A percentile compares a stretch with the other conserved stretches of the same genome.
Conservation (phyloP, 2,113 vertebrate genomes). For the Rafetus swinhoei region DNA sequence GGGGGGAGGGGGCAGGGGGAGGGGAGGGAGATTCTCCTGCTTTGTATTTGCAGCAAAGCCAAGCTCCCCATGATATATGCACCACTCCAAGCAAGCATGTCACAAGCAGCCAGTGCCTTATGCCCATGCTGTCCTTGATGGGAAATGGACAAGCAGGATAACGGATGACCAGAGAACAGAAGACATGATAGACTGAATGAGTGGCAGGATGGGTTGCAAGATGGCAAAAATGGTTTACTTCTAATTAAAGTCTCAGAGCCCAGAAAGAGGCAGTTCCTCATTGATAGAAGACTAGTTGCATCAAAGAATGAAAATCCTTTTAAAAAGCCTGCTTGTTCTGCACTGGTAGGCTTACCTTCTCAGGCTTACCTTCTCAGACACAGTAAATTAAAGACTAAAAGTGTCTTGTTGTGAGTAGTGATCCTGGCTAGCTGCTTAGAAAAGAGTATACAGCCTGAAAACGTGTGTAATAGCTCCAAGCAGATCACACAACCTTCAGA, state of each 20-base stretch:
- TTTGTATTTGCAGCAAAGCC: not conserved
- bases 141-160: not conserved
- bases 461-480: not conserved
- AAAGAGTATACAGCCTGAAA: not conserved
- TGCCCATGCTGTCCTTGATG: fast-evolving
- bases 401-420: not conserved
- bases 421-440: not conserved
- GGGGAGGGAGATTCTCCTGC: not conserved
- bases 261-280: not conserved
- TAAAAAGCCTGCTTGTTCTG: not conserved
- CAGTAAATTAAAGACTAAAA: not conserved
- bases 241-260: not conserved
- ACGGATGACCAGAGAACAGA: not conserved
- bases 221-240: not conserved
- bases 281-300: not conserved
- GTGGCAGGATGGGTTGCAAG: fast-evolving
- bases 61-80: not conserved
- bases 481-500: not conserved
- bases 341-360: not conserved
- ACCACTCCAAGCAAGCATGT: fast-evolving
- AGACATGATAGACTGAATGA: not conserved
- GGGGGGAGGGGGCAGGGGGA: too few relatives aligned
- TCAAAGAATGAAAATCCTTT: not conserved
- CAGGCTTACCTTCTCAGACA: not conserved
- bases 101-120: not conserved